phyloP scores from a whole-genome alignment of 2,888 invertebrate genomes.

The Fissipunctia ypsillon region DNA sequence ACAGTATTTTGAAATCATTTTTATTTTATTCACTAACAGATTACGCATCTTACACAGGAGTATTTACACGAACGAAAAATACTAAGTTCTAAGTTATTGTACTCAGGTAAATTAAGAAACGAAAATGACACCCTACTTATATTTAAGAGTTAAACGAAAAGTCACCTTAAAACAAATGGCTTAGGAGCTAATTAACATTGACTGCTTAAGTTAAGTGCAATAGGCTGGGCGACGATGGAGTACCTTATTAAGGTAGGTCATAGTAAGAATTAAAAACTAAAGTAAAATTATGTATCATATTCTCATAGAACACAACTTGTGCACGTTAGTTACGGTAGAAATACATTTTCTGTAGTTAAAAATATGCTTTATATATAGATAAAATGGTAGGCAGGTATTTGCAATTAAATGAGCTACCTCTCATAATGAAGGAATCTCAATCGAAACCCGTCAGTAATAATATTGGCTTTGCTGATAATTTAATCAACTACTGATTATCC shows the following conservation, averaged over 20 bases:
- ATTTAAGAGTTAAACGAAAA: conserved; percentile 71
- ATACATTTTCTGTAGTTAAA: conserved; percentile 17
- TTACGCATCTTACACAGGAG: conserved; percentile 80
- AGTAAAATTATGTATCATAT: conserved; percentile 27
- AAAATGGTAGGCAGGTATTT: conserved; percentile 3
- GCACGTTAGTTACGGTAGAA: conserved; percentile 26
- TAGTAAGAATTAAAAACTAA: conserved; percentile 27
- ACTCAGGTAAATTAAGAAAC: conserved; percentile 81
- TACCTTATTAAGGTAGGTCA: conserved; percentile 43
- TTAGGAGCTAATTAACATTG: conserved; percentile 67
- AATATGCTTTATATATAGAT: conserved; percentile 1
- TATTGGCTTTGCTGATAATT: conserved; percentile 15
- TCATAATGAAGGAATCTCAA: neutral
- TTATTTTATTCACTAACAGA: conserved; percentile 84
- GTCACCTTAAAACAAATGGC: conserved; percentile 69
- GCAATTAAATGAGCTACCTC: neutral
- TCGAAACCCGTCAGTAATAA: neutral
- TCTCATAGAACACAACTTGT: conserved; percentile 42
- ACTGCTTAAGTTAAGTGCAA: conserved; percentile 62
- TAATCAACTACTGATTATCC: conserved; percentile 10
- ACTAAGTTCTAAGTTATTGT: conserved; percentile 81
- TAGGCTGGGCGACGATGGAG: conserved; percentile 20
- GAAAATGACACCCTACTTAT: conserved; percentile 75
- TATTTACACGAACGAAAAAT: conserved; percentile 82
- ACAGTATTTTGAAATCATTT: conserved; percentile 77